Percentiles rank a stretch among this genome's conserved stretches.
Conservation (phyloP, 2,888 invertebrate species). For the Mimumesa dahlbomi region DNA sequence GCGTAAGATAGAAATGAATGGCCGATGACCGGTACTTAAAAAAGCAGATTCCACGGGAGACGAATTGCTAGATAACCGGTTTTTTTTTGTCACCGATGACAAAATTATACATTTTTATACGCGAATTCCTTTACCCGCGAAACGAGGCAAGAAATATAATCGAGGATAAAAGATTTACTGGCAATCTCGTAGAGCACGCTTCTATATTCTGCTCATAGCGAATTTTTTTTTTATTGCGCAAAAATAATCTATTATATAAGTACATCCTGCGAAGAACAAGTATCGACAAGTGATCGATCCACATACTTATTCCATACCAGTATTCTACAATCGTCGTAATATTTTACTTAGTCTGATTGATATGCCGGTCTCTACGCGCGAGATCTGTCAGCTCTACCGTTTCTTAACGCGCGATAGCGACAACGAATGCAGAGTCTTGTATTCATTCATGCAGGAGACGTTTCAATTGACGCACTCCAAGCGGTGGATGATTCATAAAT, state of each 20-base stretch:
- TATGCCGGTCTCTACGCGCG: slow-evolving; percentile 30
- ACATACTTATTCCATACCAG: too few species aligned
- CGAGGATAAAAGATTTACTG: not conserved
- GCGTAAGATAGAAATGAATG: slow-evolving; percentile 43
- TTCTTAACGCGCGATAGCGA: slow-evolving; percentile 7
- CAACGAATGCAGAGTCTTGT: slow-evolving; percentile 21
- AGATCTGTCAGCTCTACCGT: slow-evolving; percentile 23
- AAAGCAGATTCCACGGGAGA: not conserved
- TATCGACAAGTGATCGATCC: too few species aligned
- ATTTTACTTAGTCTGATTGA: slow-evolving; percentile 28
- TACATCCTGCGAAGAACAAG: too few species aligned
- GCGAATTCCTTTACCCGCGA: not conserved
- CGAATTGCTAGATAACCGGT: not conserved
- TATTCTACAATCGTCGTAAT: slow-evolving; percentile 21
- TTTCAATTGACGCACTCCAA: slow-evolving; percentile 61
- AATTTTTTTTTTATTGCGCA: too few species aligned
- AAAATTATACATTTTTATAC: not conserved
- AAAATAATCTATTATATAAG: too few species aligned
- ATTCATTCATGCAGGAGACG: slow-evolving; percentile 64
- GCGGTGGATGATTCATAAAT: slow-evolving; percentile 56
- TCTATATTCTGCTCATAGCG: too few species aligned
- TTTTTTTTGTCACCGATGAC: not conserved
- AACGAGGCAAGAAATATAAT: not conserved
- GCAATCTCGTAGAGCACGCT: not conserved
- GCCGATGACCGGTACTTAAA: slow-evolving; percentile 6